Percentiles rank a stretch among this genome's conserved stretches.
These are phyloP conservation scores for Leptobrachium leishanense DNA, from an alignment of 2,113 vertebrate species.

Conservation along the genomic window DNA sequence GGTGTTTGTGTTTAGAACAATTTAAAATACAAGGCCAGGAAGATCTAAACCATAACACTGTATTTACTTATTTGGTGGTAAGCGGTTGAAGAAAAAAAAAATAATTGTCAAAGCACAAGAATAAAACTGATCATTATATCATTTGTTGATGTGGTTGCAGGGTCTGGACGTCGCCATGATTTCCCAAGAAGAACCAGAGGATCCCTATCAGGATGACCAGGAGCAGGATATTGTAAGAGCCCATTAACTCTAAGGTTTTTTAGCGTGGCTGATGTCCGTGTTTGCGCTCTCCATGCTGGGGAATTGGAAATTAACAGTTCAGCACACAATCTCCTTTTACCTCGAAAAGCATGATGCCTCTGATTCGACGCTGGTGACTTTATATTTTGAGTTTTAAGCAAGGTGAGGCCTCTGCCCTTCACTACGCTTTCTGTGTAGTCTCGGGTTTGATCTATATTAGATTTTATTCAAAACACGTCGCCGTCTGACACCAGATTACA, in stretches of 20 bases:
- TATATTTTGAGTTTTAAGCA: neutral
- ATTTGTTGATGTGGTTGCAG: slow-evolving; percentile 28
- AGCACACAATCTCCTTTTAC: neutral
- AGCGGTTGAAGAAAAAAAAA: too few species aligned
- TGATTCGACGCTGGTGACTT: neutral
- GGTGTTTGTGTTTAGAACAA: too few species aligned
- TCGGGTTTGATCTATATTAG: neutral
- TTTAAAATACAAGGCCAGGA: too few species aligned
- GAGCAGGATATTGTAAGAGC: slow-evolving; percentile 67
- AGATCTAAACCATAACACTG: too few species aligned
- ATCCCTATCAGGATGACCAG: slow-evolving; percentile 58
- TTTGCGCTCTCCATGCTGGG: neutral
- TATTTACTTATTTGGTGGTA: too few species aligned
- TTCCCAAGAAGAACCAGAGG: slow-evolving; percentile 52
- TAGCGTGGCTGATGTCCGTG: too few species aligned
- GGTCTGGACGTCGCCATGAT: slow-evolving; percentile 45
- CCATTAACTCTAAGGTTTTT: neutral
- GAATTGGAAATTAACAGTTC: neutral
- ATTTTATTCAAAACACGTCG: slow-evolving; percentile 24
- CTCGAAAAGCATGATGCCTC: slow-evolving; percentile 2
- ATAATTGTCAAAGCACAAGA: too few species aligned
- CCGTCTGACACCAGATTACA: neutral
- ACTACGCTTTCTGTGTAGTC: slow-evolving; percentile 1
- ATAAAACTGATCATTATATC: too few species aligned
- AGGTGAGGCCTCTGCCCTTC: slow-evolving; percentile 21